These are phyloP conservation scores for Masticophis lateralis DNA, from an alignment of 2,797 vertebrate genomes.

Conservation along the genomic window DNA sequence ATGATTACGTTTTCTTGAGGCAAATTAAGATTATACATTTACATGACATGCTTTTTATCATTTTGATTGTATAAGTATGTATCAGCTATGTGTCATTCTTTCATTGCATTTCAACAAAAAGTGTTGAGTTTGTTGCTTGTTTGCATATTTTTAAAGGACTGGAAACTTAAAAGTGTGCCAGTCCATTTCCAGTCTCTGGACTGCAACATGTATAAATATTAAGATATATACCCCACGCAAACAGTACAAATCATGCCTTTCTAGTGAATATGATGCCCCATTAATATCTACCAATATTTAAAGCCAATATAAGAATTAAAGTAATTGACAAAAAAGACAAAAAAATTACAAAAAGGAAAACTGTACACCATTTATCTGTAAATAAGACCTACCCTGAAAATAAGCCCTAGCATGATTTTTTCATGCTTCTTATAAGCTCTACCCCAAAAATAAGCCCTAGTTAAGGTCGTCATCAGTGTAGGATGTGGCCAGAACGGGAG, in stretches of 20 bases:
- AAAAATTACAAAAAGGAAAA: not conserved
- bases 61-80: not conserved
- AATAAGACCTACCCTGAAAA: too few species aligned
- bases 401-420: too few species aligned
- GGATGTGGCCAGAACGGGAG: too few species aligned
- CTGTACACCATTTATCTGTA: not conserved
- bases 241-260: not conserved
- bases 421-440: too few species aligned
- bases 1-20: not conserved
- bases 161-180: not conserved
- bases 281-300: not conserved
- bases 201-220: not conserved
- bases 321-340: not conserved
- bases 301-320: not conserved
- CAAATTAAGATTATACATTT: not conserved
- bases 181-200: not conserved
- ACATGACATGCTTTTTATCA: not conserved
- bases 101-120: not conserved
- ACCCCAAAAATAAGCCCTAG: too few species aligned
- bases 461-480: too few species aligned
- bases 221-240: not conserved
- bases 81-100: not conserved
- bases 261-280: not conserved
- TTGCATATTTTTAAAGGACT: not conserved
- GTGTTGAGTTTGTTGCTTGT: not conserved